Evolutionary conservation across 2,113 vertebrate species (phyloP).

Genomic region (Barnardius zonarius): DNA sequence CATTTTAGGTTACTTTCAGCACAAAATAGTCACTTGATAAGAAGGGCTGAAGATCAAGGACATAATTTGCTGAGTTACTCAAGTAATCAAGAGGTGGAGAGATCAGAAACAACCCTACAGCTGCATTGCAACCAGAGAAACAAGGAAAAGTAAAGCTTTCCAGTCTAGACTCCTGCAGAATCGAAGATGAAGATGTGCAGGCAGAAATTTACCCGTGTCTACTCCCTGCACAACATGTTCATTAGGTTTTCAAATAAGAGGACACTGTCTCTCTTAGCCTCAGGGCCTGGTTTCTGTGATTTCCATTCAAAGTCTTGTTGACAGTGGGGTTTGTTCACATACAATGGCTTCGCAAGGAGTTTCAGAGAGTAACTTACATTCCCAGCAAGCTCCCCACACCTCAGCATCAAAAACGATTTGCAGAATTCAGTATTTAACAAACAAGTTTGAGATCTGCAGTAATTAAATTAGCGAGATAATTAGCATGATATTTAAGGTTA

Average conservation of each 20-base stretch:
- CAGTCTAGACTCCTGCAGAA: background rate
- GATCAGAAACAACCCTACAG: background rate
- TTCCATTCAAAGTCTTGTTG: constrained; percentile 1
- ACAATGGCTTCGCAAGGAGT: background rate
- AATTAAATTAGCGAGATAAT: constrained; percentile 62
- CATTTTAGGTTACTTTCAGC: background rate
- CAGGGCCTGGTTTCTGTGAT: background rate
- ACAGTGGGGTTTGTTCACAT: background rate
- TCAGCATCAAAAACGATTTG: constrained; percentile 24
- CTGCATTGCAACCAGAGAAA: background rate
- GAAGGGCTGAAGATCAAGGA: background rate
- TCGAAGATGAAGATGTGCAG: background rate
- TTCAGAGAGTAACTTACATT: background rate
- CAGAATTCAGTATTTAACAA: constrained; percentile 44
- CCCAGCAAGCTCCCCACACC: background rate
- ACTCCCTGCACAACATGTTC: background rate
- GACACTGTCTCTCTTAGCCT: background rate
- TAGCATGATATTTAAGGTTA: constrained; percentile 59
- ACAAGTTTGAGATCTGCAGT: constrained; percentile 22
- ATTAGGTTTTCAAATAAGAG: constrained; percentile 27
- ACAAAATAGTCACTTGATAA: background rate
- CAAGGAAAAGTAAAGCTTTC: background rate
- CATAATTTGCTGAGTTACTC: background rate
- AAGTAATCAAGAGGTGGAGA: background rate
- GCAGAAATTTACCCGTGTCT: background rate